Evolutionary conservation across 2,888 invertebrate species (phyloP).

Genomic region (Eubasilissa splendida): DNA sequence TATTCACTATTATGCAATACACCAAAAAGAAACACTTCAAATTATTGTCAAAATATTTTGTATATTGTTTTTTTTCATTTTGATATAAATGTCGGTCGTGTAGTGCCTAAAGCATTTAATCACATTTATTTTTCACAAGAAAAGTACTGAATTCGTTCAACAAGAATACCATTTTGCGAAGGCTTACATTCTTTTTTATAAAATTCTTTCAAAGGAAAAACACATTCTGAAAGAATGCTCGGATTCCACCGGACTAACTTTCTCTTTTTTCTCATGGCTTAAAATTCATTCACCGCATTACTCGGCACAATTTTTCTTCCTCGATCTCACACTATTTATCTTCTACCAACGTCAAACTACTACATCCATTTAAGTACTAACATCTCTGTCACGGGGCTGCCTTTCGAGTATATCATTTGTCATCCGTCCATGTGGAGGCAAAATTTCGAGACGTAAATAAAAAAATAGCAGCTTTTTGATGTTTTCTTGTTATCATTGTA

Average conservation of each 20-base stretch:
- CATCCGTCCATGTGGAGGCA: conserved; percentile 35
- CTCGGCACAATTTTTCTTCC: conserved; percentile 39
- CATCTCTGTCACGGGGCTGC: conserved; percentile 50
- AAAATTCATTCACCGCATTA: conserved; percentile 51
- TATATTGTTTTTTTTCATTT: too few relatives aligned
- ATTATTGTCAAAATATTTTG: too few relatives aligned
- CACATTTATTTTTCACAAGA: too few relatives aligned
- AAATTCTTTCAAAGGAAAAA: conserved; percentile 16
- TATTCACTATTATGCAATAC: too few relatives aligned
- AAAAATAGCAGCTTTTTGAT: background rate
- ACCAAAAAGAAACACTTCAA: too few relatives aligned
- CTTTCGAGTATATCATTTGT: conserved; percentile 46
- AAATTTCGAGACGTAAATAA: background rate
- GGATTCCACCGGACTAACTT: conserved; percentile 9
- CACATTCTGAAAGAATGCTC: background rate
- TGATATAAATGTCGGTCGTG: too few relatives aligned
- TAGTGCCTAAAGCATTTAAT: too few relatives aligned
- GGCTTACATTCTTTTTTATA: background rate
- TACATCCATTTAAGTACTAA: conserved; percentile 53
- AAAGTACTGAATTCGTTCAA: too few relatives aligned
- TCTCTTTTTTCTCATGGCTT: conserved; percentile 16
- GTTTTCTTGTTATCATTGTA: too few relatives aligned
- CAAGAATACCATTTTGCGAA: too few relatives aligned
- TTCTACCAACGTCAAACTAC: conserved; percentile 50
- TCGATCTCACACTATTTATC: conserved; percentile 46